These are phyloP conservation scores for Melanophora roralis DNA, from an alignment of 2,888 invertebrate genomes.

Conservation along the genomic window DNA sequence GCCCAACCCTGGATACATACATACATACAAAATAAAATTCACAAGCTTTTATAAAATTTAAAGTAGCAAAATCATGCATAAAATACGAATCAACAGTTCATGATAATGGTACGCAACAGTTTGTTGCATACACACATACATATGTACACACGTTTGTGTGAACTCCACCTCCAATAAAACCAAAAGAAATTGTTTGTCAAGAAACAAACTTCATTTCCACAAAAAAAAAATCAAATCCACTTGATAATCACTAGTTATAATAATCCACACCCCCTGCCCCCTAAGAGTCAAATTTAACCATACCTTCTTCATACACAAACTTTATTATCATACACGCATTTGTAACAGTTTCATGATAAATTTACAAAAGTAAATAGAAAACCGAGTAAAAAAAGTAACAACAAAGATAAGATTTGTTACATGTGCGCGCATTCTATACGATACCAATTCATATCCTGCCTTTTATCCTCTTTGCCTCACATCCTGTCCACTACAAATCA, in stretches of 20 bases:
- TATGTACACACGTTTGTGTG: background rate
- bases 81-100: conserved; percentile 36
- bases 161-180: conserved; percentile 49
- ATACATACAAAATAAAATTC: background rate
- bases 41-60: conserved; percentile 10
- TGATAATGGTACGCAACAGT: conserved; percentile 40
- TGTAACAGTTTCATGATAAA: conserved; percentile 56
- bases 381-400: background rate
- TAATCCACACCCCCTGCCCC: background rate
- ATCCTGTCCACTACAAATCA: conserved; percentile 29
- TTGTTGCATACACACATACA: conserved; percentile 37
- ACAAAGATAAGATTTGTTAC: conserved; percentile 44
- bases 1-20: too few species aligned
- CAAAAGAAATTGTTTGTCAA: conserved; percentile 36
- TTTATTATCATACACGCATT: conserved; percentile 56
- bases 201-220: conserved; percentile 3
- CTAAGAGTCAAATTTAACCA: background rate
- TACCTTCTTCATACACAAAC: background rate
- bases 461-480: conserved; percentile 9
- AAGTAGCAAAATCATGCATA: conserved; percentile 60
- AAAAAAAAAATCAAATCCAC: background rate
- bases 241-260: background rate
- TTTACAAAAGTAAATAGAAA: conserved; percentile 17
- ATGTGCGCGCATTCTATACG: conserved; percentile 53
- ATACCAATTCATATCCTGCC: background rate